These are phyloP conservation scores for Etheostoma perlongum DNA, from an alignment of 2,797 vertebrate genomes.

Conservation along the genomic window DNA sequence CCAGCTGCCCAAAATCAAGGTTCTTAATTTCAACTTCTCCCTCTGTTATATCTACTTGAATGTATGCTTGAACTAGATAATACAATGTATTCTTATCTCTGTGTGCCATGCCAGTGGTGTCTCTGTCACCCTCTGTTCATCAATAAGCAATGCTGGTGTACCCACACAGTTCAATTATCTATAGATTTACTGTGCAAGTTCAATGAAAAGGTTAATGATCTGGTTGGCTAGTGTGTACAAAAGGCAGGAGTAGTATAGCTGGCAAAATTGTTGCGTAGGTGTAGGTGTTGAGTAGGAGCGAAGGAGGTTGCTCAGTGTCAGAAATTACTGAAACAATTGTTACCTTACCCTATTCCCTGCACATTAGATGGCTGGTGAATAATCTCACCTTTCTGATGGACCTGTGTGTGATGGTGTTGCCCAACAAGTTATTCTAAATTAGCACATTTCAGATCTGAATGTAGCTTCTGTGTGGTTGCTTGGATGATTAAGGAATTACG, in stretches of 20 bases:
- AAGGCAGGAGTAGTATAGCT: constrained; percentile 38
- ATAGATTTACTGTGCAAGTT: constrained; percentile 12
- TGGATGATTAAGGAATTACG: background rate
- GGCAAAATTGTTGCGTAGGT: too few relatives aligned
- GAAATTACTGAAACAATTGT: constrained; percentile 47
- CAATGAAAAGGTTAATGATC: constrained; percentile 30
- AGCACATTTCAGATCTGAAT: background rate
- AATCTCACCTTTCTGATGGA: constrained; percentile 6
- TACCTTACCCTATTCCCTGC: constrained; percentile 21
- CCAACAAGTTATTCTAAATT: background rate
- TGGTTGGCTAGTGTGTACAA: constrained; percentile 41
- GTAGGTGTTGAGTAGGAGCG: constrained; percentile 51
- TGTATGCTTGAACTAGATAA: constrained; percentile 23
- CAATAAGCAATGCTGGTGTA: background rate
- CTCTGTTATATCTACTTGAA: constrained; percentile 5
- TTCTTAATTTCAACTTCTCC: constrained; percentile 18
- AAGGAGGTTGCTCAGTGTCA: constrained; percentile 44
- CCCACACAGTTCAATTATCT: constrained; percentile 19
- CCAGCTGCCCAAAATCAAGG: constrained; percentile 41
- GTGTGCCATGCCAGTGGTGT: constrained; percentile 12
- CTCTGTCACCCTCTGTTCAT: constrained; percentile 11
- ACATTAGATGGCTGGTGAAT: constrained; percentile 18
- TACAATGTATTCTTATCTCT: background rate
- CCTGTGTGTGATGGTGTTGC: background rate
- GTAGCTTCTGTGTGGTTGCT: background rate